Conservation (phyloP, 2,888 invertebrate genomes). For the Lissocephala sabroskyi region DNA sequence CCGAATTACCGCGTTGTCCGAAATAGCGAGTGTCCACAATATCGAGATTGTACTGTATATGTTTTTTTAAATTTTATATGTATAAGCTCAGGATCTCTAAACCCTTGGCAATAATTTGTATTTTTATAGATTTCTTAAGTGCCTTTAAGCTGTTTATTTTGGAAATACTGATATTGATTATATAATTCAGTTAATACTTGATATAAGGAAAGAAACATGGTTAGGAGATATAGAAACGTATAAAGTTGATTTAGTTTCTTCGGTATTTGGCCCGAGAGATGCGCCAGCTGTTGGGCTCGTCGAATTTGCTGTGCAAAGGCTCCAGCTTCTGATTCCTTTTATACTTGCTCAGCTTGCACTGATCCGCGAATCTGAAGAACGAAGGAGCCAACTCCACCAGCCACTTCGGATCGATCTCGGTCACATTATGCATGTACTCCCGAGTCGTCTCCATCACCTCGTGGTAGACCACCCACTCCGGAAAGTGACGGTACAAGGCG, state of each 20-base stretch:
- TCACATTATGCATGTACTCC: constrained; percentile 99
- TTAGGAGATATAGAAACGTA: too few species aligned
- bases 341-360: constrained; percentile 97
- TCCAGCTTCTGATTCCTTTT: constrained; percentile 99
- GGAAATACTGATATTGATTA: neutral
- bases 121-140: too few species aligned
- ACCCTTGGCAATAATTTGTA: too few species aligned
- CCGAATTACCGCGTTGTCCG: too few species aligned
- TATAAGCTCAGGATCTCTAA: too few species aligned
- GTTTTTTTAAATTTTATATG: too few species aligned
- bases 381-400: constrained; percentile 99
- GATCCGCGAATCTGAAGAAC: constrained; percentile 99
- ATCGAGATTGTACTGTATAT: too few species aligned
- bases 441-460: constrained; percentile 99
- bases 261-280: constrained; percentile 93
- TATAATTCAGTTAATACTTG: too few species aligned
- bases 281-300: constrained; percentile 99
- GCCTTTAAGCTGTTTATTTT: too few species aligned
- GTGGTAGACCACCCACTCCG: constrained; percentile 99
- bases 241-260: constrained; percentile 86
- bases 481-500: constrained; percentile 97
- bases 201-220: too few species aligned
- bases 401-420: constrained; percentile 98
- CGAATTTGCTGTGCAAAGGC: constrained; percentile 98
- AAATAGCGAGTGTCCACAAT: too few species aligned